Conservation (phyloP, 2,888 invertebrate genomes). For the Heliothis peltigera region DNA sequence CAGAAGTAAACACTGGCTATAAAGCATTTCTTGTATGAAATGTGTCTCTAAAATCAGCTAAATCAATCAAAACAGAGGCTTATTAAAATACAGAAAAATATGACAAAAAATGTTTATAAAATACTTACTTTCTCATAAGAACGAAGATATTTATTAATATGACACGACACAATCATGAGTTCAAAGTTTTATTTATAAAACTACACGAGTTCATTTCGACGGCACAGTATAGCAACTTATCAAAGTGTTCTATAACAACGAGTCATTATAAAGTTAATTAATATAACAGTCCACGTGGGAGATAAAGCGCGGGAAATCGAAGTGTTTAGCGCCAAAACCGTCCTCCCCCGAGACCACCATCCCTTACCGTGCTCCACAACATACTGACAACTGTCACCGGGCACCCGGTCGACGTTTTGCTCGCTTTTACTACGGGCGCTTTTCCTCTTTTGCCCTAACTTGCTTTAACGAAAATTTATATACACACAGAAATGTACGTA, state of each 20-base stretch:
- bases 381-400: slow-evolving; percentile 84
- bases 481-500: slow-evolving; percentile 76
- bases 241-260: slow-evolving; percentile 61
- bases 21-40: too few species aligned
- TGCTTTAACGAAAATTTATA: slow-evolving; percentile 84
- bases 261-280: slow-evolving; percentile 68
- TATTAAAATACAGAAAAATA: neutral
- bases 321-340: slow-evolving; percentile 77
- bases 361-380: slow-evolving; percentile 78
- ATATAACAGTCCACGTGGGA: slow-evolving; percentile 74
- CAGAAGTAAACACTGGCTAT: neutral
- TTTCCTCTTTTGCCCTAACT: slow-evolving; percentile 86
- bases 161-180: slow-evolving; percentile 83
- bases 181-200: slow-evolving; percentile 68
- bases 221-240: slow-evolving; percentile 66
- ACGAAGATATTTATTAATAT: slow-evolving; percentile 74
- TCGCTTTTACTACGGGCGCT: slow-evolving; percentile 81
- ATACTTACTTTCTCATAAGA: slow-evolving; percentile 82
- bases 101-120: slow-evolving; percentile 26
- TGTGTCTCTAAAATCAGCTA: neutral
- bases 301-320: slow-evolving; percentile 80
- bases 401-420: slow-evolving; percentile 79
- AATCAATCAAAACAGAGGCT: neutral
- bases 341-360: slow-evolving; percentile 80
- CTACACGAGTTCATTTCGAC: slow-evolving; percentile 67